A percentile compares a stretch with the other conserved stretches of the same genome.
These are phyloP conservation scores for Drosophila rellima DNA, from an alignment of 2,888 invertebrate genomes.

Conservation along the genomic window DNA sequence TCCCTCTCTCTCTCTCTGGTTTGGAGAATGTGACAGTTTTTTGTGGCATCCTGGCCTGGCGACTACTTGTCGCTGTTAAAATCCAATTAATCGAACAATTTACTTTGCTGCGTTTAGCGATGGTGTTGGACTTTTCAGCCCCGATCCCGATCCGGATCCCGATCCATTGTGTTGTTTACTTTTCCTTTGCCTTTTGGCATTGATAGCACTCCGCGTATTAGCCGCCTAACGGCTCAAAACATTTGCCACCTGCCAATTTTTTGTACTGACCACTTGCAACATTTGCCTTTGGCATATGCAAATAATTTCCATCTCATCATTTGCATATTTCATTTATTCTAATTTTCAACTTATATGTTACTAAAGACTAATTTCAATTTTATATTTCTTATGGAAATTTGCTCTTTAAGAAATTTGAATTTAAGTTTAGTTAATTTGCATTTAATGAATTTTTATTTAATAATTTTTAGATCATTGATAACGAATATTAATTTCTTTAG, in stretches of 20 bases:
- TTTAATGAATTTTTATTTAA: background rate
- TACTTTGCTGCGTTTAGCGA: conserved; percentile 79
- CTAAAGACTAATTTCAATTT: background rate
- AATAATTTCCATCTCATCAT: conserved; percentile 7
- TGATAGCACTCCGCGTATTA: conserved; percentile 44
- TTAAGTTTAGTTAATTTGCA: too few species aligned
- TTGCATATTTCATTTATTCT: conserved; percentile 5
- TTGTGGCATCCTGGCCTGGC: conserved; percentile 53
- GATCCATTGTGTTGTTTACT: too few species aligned
- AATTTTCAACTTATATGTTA: too few species aligned
- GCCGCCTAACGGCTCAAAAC: conserved; percentile 34
- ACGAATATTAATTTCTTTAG: too few species aligned
- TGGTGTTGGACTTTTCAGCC: conserved; percentile 60
- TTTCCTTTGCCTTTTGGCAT: conserved; percentile 26
- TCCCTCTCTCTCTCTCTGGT: too few species aligned
- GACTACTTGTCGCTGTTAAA: conserved; percentile 82
- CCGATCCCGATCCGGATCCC: background rate
- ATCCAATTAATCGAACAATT: conserved; percentile 82
- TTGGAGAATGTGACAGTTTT: conserved; percentile 68
- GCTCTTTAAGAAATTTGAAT: background rate
- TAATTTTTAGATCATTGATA: too few species aligned
- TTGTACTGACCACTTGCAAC: background rate
- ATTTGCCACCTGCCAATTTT: background rate
- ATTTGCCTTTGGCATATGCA: background rate
- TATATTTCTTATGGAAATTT: background rate